Conservation (phyloP, 2,888 invertebrate genomes). For the Microdon myrmicae region DNA sequence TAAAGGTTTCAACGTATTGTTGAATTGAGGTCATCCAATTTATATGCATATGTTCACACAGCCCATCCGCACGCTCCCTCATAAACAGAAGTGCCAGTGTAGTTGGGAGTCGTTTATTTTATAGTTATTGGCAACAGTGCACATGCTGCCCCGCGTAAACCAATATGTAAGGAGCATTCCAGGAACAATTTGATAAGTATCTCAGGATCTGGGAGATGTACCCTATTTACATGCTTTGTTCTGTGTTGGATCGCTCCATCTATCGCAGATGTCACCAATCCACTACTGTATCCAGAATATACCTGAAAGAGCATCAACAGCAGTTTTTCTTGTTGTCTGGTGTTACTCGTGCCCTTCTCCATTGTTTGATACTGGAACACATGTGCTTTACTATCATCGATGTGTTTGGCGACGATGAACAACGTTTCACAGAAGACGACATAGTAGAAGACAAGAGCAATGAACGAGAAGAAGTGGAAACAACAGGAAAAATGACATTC, state of each 20-base stretch:
- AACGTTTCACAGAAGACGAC: not conserved
- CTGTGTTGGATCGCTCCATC: constrained; percentile 16
- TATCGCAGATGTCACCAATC: constrained; percentile 23
- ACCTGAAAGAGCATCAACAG: constrained; percentile 27
- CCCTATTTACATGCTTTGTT: constrained; percentile 16
- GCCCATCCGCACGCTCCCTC: no score
- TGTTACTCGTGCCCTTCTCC: no score
- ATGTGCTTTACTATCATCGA: not conserved
- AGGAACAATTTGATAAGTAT: constrained; percentile 37
- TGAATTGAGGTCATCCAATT: no score
- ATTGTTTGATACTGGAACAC: no score
- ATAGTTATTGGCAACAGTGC: constrained; percentile 42
- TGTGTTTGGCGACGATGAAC: constrained; percentile 4
- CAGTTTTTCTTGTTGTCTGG: no score
- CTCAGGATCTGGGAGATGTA: constrained; percentile 3
- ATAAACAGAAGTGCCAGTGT: no score
- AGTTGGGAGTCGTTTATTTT: constrained; percentile 44
- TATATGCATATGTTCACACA: no score
- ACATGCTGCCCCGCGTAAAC: constrained; percentile 37
- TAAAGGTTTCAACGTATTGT: no score
- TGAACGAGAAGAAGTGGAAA: not conserved
- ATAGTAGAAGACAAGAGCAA: constrained; percentile 1
- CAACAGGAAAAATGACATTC: constrained; percentile 18
- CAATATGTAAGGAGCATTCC: constrained; percentile 24
- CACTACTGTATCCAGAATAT: constrained; percentile 1